A percentile compares a stretch with the other conserved stretches of the same genome.
These are phyloP conservation scores for Psittacula echo DNA, from an alignment of 2,797 vertebrate genomes.

Conservation along the genomic window DNA sequence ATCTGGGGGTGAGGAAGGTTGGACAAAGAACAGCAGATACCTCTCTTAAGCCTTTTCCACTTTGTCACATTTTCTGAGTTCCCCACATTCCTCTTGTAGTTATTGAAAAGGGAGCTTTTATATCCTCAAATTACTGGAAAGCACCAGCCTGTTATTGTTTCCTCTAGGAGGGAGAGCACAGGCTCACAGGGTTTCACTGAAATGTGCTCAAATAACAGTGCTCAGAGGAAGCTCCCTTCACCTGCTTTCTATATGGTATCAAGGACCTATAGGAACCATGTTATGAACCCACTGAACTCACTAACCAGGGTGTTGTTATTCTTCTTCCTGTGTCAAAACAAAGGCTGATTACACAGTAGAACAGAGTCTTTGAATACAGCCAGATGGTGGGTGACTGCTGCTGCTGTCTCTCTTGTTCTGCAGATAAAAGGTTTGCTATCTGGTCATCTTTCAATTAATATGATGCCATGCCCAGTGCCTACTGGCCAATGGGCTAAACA, in stretches of 20 bases:
- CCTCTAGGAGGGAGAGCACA: background rate
- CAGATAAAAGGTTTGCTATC: background rate
- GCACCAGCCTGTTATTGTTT: background rate
- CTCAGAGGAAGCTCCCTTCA: background rate
- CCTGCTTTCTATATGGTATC: background rate
- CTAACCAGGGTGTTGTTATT: background rate
- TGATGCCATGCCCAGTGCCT: background rate
- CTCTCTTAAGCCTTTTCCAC: background rate
- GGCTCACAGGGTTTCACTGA: background rate
- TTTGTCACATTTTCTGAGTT: background rate
- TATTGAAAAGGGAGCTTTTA: background rate
- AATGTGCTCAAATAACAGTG: background rate
- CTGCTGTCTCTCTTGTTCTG: background rate
- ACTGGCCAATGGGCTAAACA: background rate
- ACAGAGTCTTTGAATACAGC: background rate
- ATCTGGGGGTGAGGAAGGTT: background rate
- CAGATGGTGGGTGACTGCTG: background rate
- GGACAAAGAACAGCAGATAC: background rate
- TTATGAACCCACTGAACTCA: background rate
- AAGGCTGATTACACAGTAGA: background rate
- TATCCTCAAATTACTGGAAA: background rate
- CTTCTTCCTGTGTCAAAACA: background rate
- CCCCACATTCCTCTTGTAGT: background rate
- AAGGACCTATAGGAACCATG: background rate
- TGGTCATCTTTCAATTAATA: background rate